Percentiles rank a stretch among this genome's conserved stretches.
These are phyloP conservation scores for Ceyx margarethae DNA, from an alignment of 2,113 vertebrate species.

Conservation along the genomic window DNA sequence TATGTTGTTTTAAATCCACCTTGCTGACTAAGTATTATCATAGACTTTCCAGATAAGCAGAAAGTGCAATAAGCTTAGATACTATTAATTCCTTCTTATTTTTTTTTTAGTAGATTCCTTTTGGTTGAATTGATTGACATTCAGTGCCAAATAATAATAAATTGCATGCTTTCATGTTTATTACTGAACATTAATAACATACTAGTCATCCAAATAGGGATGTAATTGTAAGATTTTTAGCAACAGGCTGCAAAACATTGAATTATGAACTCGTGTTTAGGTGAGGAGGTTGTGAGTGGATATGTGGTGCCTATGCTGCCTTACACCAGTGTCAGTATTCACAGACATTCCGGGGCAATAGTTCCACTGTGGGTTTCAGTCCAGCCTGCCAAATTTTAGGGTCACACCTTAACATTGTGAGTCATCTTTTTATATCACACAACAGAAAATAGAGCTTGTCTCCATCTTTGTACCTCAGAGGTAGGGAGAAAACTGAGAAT, in stretches of 20 bases:
- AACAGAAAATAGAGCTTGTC: neutral
- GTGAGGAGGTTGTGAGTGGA: neutral
- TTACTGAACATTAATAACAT: slow-evolving; percentile 49
- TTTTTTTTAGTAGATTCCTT: slow-evolving; percentile 22
- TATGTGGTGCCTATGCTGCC: fast-evolving
- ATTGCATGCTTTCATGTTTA: slow-evolving; percentile 49
- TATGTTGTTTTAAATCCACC: neutral
- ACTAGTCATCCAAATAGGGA: neutral
- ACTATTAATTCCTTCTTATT: neutral
- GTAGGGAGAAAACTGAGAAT: neutral
- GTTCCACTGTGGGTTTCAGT: neutral
- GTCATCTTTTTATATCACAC: neutral
- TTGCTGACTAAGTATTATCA: neutral
- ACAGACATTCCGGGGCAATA: neutral
- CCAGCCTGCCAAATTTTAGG: neutral
- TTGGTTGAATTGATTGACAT: slow-evolving; percentile 30
- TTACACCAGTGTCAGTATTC: neutral
- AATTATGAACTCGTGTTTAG: neutral
- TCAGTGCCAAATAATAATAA: slow-evolving; percentile 51
- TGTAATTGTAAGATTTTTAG: slow-evolving; percentile 16
- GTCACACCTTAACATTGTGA: fast-evolving
- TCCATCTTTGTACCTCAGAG: neutral
- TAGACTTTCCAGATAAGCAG: neutral
- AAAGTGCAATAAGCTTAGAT: neutral
- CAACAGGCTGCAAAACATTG: neutral